Percentiles rank a stretch among this genome's conserved stretches.
These are phyloP conservation scores for Sweltsa coloradensis DNA, from an alignment of 1,140 invertebrate species.

Conservation along the genomic window DNA sequence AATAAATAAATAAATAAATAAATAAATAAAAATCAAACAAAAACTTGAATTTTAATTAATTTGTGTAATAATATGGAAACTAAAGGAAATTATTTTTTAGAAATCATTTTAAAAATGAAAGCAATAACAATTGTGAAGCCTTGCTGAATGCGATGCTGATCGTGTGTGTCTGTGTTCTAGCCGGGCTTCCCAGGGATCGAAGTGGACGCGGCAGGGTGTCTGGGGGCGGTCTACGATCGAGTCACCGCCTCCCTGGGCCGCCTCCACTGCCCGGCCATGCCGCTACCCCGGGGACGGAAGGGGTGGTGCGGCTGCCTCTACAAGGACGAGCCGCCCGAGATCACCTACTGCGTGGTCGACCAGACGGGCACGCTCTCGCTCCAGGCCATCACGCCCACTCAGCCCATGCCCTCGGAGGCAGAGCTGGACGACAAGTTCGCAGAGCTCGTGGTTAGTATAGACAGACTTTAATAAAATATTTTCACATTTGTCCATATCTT, in stretches of 20 bases:
- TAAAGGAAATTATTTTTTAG: too few relatives aligned
- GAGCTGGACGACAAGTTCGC: constrained; percentile 89
- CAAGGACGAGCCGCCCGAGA: constrained; percentile 85
- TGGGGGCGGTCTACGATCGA: constrained; percentile 4
- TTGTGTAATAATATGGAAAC: too few relatives aligned
- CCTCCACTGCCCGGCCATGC: constrained; percentile 40
- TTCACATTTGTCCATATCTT: constrained; percentile 3
- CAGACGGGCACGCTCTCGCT: constrained; percentile 71
- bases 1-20: too few relatives aligned
- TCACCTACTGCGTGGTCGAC: constrained; percentile 80
- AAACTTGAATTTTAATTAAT: too few relatives aligned
- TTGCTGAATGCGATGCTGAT: too few relatives aligned
- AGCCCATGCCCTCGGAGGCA: constrained; percentile 84
- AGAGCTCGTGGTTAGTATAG: constrained; percentile 68
- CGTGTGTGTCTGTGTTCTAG: too few relatives aligned
- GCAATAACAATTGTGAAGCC: too few relatives aligned
- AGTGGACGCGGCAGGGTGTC: background rate
- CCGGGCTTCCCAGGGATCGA: too few relatives aligned
- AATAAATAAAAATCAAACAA: too few relatives aligned
- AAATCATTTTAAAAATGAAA: too few relatives aligned
- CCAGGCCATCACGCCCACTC: constrained; percentile 72
- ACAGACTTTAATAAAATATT: background rate
- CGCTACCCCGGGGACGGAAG: constrained; percentile 35
- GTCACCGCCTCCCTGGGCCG: constrained; percentile 8
- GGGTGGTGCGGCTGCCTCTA: constrained; percentile 51